Evolutionary conservation across 2,797 vertebrate genomes (phyloP), one percentile per base, ranked within the genome.

Genomic region (Betta splendens): DNA sequence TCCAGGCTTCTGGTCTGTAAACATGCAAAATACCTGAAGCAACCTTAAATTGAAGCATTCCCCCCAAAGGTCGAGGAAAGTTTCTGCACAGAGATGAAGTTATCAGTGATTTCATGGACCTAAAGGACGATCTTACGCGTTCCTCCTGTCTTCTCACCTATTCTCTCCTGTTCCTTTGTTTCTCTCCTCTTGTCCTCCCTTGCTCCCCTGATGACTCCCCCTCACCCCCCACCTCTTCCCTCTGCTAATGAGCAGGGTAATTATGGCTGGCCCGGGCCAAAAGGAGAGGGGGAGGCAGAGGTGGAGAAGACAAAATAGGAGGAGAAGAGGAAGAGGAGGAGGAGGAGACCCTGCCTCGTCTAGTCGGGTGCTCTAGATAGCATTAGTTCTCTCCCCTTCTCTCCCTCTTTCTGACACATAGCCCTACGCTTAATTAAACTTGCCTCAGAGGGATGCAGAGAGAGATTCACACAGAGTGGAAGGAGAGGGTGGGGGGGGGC

Each of bases 341-440:
- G 79, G 67, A 85, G 75, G 69, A 84, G 79, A 76, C 57, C 69
- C 67, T 79, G 82, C 73, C 69, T 80, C 36, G 84, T 77, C 78
- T 86, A 79, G 72, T 69, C 81, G 79, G 78, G 72, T 81, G 80
- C 83, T 82, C 80, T 70, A 85, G 84, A 87, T 85, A 89, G 85
- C 74, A 76, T 85, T 85, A 72, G 75, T 83, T 75, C 74, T 74
- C 75, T 73, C 61, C 59, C 51, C 33, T 64, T 65, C 68, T 49
- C 61, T 47, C 77, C 68, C 80, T 61, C 72, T 73, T 75, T 64
- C 84, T 87, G 85, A 85, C 83, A 86, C 85, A 80, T 72, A 85
- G 81, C 84, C 85, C 79, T 84, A 83, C 80, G 72, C 83, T 89
- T 92, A 91, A 92, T 92, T 92, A 90, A 87, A 90, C 81, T 84